These are phyloP conservation scores for Chionoecetes opilio DNA, from an alignment of 1,140 invertebrate species.

Conservation along the genomic window DNA sequence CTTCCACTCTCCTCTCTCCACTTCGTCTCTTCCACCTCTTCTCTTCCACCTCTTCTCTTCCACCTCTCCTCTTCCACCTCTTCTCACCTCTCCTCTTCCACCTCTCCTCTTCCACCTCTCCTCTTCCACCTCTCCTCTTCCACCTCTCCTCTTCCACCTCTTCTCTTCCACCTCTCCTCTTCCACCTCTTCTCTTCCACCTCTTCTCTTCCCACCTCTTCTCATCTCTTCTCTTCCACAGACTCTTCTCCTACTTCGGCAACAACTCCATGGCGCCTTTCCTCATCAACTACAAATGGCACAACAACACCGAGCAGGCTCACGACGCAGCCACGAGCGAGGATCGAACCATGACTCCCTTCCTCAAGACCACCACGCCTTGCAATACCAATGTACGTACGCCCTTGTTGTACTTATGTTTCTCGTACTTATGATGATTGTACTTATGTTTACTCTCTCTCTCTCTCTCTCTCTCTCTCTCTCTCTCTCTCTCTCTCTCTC, in stretches of 20 bases:
- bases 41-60: too few species aligned
- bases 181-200: neutral
- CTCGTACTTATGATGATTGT: too few species aligned
- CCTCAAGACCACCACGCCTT: neutral
- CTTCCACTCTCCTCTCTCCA: too few species aligned
- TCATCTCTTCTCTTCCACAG: neutral
- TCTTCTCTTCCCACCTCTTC: neutral
- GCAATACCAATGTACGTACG: conserved; percentile 36
- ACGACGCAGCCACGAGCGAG: neutral
- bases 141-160: neutral
- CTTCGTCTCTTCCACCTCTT: too few species aligned
- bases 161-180: neutral
- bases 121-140: too few species aligned
- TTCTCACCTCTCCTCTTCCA: too few species aligned
- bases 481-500: conserved; percentile 27
- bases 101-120: too few species aligned
- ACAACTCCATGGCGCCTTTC: conserved; percentile 90
- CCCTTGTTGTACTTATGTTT: neutral
- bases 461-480: conserved; percentile 17
- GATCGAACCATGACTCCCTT: neutral
- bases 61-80: too few species aligned
- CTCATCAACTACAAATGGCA: conserved; percentile 88
- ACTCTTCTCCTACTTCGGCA: conserved; percentile 78
- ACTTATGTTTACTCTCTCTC: too few species aligned
- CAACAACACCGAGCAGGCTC: neutral